Evolutionary conservation across 1,140 invertebrate genomes (phyloP), one percentile per base, ranked within the genome.

Genomic region (Melanaphis sacchari): DNA sequence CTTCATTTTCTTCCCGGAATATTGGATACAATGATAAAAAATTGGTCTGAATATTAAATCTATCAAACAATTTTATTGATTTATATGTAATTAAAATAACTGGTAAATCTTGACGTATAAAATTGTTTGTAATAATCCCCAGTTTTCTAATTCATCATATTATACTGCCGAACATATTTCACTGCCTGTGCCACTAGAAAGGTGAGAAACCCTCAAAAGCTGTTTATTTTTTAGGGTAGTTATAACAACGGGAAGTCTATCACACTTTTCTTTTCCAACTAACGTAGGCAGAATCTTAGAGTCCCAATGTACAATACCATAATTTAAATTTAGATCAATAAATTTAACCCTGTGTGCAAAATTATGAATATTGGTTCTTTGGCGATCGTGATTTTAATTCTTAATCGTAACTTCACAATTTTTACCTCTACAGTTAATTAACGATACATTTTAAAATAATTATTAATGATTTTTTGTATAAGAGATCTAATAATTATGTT

Each of bases 221-320:
- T 93, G 52, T 90, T 93, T 59, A 21, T 21, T 90, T n/a, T 93
- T 89, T n/a, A n/a, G n/a, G 36, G 4, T 26, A 21, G 88, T 90
- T n/a, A 93, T 88, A 36, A 93, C 43, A 52, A 90, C 84, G n/a
- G n/a, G 36, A 54, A 90, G 43, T 88, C 93, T 46, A 52, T 93
- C 93, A 52, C 94, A 91, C 40, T 66, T 93, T 90, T 90, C 66
- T 91, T 93, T 93, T 59, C 93, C 89, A 52, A 59, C 76, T 85
- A 94, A 94, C 93, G 84, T 94, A 84, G 87, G 90, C 11, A 94
- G 41, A 41, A 94, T 82, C 89, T 94, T 94, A 88, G 93, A 94
- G 93, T 94, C 93, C 94, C 94, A 94, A 87, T 94, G 94, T 24
- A 94, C n/a, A 40, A 84, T 93, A 6, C 46, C 76, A 40, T n/a